Percentiles rank a stretch among this genome's conserved stretches.
phyloP scores from a whole-genome alignment of 2,888 invertebrate genomes.

The Drosophila ustulata region DNA sequence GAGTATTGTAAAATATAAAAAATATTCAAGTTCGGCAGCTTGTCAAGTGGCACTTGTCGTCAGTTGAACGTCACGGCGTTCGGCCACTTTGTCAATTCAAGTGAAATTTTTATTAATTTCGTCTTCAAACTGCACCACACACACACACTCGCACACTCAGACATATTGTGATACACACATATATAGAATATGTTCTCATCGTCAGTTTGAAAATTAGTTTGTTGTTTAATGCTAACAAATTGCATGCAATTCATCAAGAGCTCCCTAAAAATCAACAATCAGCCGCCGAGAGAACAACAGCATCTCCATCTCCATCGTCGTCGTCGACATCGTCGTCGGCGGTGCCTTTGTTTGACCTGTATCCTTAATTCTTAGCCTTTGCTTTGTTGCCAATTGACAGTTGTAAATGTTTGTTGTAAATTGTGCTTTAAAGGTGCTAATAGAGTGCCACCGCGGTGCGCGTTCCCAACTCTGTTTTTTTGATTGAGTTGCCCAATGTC shows the following conservation, averaged over 20 bases:
- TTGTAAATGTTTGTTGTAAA: conserved; percentile 81
- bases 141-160: conserved; percentile 20
- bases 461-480: conserved; percentile 63
- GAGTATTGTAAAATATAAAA: conserved; percentile 52
- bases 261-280: conserved; percentile 47
- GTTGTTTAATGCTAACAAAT: conserved; percentile 76
- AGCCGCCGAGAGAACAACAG: conserved; percentile 12
- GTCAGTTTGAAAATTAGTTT: conserved; percentile 68
- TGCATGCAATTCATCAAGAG: conserved; percentile 73
- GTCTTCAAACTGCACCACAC: conserved; percentile 68
- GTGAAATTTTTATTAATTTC: conserved; percentile 83
- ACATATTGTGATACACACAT: conserved; percentile 13
- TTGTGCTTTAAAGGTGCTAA: conserved; percentile 82
- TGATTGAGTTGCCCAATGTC: conserved; percentile 59
- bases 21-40: conserved; percentile 80
- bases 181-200: conserved; percentile 61
- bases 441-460: conserved; percentile 81
- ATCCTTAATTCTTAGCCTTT: conserved; percentile 68
- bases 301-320: not conserved
- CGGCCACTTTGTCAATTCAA: conserved; percentile 82
- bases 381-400: conserved; percentile 82
- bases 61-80: conserved; percentile 80
- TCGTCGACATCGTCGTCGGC: conserved; percentile 31
- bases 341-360: conserved; percentile 74
- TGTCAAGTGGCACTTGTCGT: conserved; percentile 82